phyloP scores from a whole-genome alignment of 2,888 invertebrate species.

The Rhynchonema sp. region DNA sequence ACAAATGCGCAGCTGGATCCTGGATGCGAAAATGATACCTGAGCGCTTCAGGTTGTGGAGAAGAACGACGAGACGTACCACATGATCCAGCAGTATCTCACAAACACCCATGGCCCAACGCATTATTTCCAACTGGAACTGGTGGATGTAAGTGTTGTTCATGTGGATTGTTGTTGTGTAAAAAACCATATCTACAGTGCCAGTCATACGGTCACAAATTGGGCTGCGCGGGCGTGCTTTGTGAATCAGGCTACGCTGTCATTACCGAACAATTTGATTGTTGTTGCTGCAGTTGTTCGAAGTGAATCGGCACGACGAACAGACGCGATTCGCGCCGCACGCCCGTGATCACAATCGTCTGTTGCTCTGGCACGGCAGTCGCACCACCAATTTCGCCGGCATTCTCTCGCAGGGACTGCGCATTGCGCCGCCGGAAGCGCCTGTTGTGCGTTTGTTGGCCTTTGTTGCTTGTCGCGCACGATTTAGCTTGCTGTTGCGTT shows the following conservation, averaged over 20 bases:
- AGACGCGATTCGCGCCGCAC: slow-evolving; percentile 45
- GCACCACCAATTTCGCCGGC: slow-evolving; percentile 79
- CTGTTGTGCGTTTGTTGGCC: slow-evolving; percentile 39
- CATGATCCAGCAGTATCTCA: slow-evolving; percentile 53
- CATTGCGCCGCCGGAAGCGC: slow-evolving; percentile 95
- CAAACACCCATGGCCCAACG: slow-evolving; percentile 77
- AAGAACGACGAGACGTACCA: slow-evolving; percentile 48
- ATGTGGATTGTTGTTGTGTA: too few species aligned
- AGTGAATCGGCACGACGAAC: slow-evolving; percentile 33
- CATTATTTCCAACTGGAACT: slow-evolving; percentile 52
- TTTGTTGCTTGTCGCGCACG: too few species aligned
- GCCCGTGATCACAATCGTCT: slow-evolving; percentile 21
- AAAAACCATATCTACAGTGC: too few species aligned
- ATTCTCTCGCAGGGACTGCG: slow-evolving; percentile 67
- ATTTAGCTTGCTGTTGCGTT: too few species aligned
- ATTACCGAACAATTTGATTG: too few species aligned
- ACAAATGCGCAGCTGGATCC: too few species aligned
- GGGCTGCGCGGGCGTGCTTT: too few species aligned
- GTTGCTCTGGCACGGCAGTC: slow-evolving; percentile 88
- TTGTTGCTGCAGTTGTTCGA: slow-evolving; percentile 34
- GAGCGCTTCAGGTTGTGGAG: slow-evolving; percentile 42
- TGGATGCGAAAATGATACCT: too few species aligned
- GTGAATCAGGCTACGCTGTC: too few species aligned
- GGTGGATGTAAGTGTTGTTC: slow-evolving; percentile 37
- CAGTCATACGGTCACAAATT: too few species aligned